Evolutionary conservation across 2,797 vertebrate genomes (phyloP).

Genomic region (Helostoma temminkii): DNA sequence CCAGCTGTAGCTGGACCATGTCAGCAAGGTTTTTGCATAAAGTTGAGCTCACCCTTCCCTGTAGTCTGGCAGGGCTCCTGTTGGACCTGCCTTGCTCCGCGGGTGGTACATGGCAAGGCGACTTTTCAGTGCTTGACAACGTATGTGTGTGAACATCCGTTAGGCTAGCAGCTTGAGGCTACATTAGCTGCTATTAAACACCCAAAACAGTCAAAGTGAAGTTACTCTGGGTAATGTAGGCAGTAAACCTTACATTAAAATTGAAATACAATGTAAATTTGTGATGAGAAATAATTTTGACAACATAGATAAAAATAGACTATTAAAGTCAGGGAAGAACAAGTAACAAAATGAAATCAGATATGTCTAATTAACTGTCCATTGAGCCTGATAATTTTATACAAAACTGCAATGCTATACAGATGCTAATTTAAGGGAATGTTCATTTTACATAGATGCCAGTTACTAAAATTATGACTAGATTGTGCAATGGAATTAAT

Average conservation of each 20-base stretch:
- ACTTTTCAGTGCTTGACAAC: not conserved
- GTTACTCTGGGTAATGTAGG: slow-evolving; percentile 3
- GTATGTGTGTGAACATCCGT: too few species aligned
- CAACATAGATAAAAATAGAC: not conserved
- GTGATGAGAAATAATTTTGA: not conserved
- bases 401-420: not conserved
- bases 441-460: not conserved
- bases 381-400: too few species aligned
- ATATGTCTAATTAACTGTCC: too few species aligned
- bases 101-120: too few species aligned
- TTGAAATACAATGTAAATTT: slow-evolving; percentile 4
- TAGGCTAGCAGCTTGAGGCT: not conserved
- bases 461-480: not conserved
- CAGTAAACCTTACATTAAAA: not conserved
- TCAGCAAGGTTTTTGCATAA: too few species aligned
- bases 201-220: too few species aligned
- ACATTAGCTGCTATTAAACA: not conserved
- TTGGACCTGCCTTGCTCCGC: too few species aligned
- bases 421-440: not conserved
- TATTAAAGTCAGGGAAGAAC: too few species aligned
- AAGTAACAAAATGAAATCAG: not conserved
- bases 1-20: too few species aligned
- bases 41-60: too few species aligned
- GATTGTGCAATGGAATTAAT: not conserved
- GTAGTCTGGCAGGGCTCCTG: too few species aligned